phyloP scores from a whole-genome alignment of 2,113 vertebrate species.

The Ciconia stormi region DNA sequence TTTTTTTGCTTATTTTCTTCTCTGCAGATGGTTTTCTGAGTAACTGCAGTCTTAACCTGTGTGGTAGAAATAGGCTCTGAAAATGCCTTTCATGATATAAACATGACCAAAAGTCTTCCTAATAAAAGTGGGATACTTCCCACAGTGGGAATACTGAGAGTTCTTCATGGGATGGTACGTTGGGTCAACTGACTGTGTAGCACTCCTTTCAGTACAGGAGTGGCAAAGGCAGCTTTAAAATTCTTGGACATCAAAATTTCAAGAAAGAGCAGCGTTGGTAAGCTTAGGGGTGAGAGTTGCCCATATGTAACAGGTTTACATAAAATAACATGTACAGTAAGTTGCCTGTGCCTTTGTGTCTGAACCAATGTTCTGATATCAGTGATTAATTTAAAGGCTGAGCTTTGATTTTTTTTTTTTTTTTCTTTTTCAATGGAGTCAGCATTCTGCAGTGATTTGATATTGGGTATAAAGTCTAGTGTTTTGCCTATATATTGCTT shows the following conservation, averaged over 20 bases:
- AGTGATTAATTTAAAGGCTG: background rate
- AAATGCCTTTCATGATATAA: background rate
- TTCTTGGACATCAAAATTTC: background rate
- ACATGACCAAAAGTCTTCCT: background rate
- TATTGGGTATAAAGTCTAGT: background rate
- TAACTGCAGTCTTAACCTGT: background rate
- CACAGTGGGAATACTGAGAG: background rate
- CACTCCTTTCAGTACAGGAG: background rate
- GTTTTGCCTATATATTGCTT: background rate
- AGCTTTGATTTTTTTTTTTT: background rate
- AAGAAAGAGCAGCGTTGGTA: background rate
- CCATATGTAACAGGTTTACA: accelerated
- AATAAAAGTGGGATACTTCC: background rate
- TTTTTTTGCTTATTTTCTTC: background rate
- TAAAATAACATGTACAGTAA: background rate
- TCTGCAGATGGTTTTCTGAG: background rate
- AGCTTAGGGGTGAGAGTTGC: background rate
- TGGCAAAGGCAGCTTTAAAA: background rate
- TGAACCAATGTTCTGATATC: background rate
- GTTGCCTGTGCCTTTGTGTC: background rate
- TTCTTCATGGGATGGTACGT: accelerated
- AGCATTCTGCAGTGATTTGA: background rate
- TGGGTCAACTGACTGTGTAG: accelerated
- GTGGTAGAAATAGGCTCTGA: background rate
- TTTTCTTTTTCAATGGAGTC: background rate